Conservation (phyloP, 2,888 invertebrate species). For the Lagria hirta region DNA sequence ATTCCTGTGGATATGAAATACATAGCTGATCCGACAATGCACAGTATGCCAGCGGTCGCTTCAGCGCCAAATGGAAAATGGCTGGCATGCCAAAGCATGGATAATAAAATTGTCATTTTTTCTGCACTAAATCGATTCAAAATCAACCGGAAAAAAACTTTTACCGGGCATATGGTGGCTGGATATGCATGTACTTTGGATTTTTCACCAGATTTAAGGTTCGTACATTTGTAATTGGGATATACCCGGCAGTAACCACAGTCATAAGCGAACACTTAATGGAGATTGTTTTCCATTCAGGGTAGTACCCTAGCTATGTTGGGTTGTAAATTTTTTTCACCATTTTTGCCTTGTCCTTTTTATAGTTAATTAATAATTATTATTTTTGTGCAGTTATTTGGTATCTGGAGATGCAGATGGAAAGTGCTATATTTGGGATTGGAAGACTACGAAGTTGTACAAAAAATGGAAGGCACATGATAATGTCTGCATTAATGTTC, state of each 20-base stretch:
- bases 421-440: slow-evolving; percentile 98
- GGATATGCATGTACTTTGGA: slow-evolving; percentile 97
- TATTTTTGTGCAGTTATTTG: slow-evolving; percentile 72
- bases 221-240: too few relatives aligned
- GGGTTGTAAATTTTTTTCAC: too few relatives aligned
- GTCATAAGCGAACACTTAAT: too few relatives aligned
- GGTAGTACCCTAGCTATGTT: too few relatives aligned
- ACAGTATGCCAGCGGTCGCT: slow-evolving; percentile 97
- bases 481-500: slow-evolving; percentile 88
- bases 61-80: slow-evolving; percentile 97
- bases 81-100: slow-evolving; percentile 99
- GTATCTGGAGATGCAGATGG: slow-evolving; percentile 99
- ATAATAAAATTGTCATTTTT: slow-evolving; percentile 98
- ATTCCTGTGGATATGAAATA: slow-evolving; percentile 99
- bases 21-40: slow-evolving; percentile 99
- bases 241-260: too few relatives aligned
- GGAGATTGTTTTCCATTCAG: too few relatives aligned
- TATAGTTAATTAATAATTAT: slow-evolving; percentile 4
- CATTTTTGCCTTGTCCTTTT: slow-evolving; percentile 6
- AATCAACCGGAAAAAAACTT: slow-evolving; percentile 96
- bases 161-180: slow-evolving; percentile 98
- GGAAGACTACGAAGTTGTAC: slow-evolving; percentile 98
- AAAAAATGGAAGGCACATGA: slow-evolving; percentile 99
- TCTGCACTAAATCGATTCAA: slow-evolving; percentile 97
- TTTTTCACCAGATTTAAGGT: slow-evolving; percentile 99